Evolutionary conservation across 1,140 invertebrate genomes (phyloP).

Genomic region (Mactra quadrangularis): DNA sequence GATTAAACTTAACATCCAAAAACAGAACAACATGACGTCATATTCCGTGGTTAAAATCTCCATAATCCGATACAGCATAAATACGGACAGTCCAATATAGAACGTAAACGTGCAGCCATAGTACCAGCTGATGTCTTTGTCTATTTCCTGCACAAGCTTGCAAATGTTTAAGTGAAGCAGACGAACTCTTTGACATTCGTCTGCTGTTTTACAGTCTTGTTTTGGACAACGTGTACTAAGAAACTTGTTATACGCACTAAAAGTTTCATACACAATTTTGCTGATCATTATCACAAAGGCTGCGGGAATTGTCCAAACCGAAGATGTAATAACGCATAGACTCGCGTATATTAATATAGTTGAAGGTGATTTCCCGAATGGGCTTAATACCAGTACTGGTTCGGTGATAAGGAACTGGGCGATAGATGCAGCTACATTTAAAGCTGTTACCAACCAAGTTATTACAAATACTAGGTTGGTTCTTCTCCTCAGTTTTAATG

Average conservation of each 20-base stretch:
- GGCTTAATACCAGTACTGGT: neutral
- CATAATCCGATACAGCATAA: conserved; percentile 40
- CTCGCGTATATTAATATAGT: neutral
- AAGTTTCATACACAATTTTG: conserved; percentile 1
- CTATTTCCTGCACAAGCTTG: conserved; percentile 28
- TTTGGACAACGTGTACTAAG: neutral
- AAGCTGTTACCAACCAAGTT: neutral
- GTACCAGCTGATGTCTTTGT: conserved; percentile 29
- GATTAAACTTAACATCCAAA: conserved; percentile 5
- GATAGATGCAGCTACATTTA: neutral
- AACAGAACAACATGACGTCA: neutral
- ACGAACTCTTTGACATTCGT: conserved; percentile 24
- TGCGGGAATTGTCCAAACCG: conserved; percentile 2
- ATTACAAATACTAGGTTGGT: neutral
- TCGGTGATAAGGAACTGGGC: neutral
- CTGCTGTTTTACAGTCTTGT: neutral
- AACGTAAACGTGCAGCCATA: conserved; percentile 12
- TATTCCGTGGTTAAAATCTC: neutral
- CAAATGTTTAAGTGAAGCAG: conserved; percentile 37
- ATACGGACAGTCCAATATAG: neutral
- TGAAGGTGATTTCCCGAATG: neutral
- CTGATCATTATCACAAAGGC: neutral
- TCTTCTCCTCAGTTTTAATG: neutral
- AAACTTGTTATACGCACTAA: neutral
- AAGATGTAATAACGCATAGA: too few species aligned